Percentiles rank a stretch among this genome's conserved stretches.
These are phyloP conservation scores for Manacus vitellinus DNA, from an alignment of 2,113 vertebrate genomes.

Conservation along the genomic window DNA sequence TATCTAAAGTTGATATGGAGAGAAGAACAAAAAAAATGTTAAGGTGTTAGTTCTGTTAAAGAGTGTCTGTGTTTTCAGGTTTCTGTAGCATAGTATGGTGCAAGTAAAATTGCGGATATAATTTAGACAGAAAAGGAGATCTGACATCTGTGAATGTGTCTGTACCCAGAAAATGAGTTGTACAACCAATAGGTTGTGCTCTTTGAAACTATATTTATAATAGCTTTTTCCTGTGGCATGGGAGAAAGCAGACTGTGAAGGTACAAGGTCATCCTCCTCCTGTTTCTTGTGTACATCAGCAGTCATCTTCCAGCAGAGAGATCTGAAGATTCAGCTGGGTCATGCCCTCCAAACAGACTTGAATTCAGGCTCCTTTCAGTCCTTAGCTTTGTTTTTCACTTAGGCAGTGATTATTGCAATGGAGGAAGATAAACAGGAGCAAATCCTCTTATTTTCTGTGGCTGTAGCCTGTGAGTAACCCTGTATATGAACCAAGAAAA, in stretches of 20 bases:
- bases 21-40: not conserved
- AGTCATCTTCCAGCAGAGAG: not conserved
- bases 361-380: not conserved
- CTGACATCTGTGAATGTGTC: not conserved
- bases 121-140: not conserved
- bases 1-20: not conserved
- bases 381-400: not conserved
- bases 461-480: not conserved
- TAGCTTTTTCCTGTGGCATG: not conserved
- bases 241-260: not conserved
- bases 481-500: constrained; percentile 1
- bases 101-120: not conserved
- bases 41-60: not conserved
- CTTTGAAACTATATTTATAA: not conserved
- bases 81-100: not conserved
- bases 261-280: constrained; percentile 4
- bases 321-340: not conserved
- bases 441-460: not conserved
- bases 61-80: not conserved
- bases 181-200: not conserved
- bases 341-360: not conserved
- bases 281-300: not conserved
- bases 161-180: not conserved
- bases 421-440: not conserved
- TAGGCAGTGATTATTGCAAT: not conserved